phyloP scores from a whole-genome alignment of 2,113 vertebrate species.

The Sarotherodon lohbergeri region DNA sequence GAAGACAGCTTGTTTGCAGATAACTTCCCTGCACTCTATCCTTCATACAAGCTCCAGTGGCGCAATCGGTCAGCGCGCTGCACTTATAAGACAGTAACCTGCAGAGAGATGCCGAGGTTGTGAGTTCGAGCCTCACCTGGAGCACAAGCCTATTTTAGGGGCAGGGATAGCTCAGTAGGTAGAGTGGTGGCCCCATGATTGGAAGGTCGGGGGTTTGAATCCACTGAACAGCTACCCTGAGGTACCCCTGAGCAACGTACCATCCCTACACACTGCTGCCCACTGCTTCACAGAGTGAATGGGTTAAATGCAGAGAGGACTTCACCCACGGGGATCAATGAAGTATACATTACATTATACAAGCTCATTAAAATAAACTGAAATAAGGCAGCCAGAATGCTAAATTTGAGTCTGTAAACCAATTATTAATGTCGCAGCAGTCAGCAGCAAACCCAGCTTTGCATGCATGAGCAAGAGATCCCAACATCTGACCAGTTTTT shows the following conservation, averaged over 20 bases:
- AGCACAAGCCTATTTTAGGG: neutral
- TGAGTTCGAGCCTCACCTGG: constrained; percentile 26
- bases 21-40: too few relatives aligned
- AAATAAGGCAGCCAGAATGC: neutral
- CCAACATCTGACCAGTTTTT: neutral
- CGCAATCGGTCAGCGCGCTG: neutral
- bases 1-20: too few relatives aligned
- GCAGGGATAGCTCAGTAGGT: neutral
- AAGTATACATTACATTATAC: too few relatives aligned
- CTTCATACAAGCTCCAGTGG: constrained; percentile 13
- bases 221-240: rapidly evolving
- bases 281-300: neutral
- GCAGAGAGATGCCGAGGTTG: constrained; percentile 12
- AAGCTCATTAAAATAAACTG: too few relatives aligned
- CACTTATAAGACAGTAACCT: constrained; percentile 24
- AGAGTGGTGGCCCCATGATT: rapidly evolving
- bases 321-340: too few relatives aligned
- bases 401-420: neutral
- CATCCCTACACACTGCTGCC: neutral
- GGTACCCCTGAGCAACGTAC: rapidly evolving
- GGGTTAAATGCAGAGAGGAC: too few relatives aligned
- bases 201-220: neutral
- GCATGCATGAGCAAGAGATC: neutral
- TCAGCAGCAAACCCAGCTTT: neutral
- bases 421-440: neutral